Percentiles rank a stretch among this genome's conserved stretches.
Evolutionary conservation across 2,797 vertebrate species (phyloP).

Genomic region (Danio choprae): DNA sequence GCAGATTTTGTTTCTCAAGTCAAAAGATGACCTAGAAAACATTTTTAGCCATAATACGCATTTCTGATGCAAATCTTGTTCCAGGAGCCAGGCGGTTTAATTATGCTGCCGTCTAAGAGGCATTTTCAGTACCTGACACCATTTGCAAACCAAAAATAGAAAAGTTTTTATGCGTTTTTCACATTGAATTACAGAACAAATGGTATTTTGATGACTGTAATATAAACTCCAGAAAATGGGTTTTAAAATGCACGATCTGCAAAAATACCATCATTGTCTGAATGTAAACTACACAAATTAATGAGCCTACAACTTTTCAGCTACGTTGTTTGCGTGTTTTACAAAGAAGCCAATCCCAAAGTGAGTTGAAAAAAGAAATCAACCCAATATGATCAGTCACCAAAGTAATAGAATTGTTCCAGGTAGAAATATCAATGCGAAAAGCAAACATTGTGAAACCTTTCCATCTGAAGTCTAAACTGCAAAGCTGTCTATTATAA

Average conservation of each 20-base stretch:
- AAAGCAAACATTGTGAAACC: background rate
- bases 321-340: background rate
- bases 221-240: too few relatives aligned
- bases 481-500: background rate
- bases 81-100: background rate
- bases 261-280: too few relatives aligned
- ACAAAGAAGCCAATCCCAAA: background rate
- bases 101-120: background rate
- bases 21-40: constrained; percentile 28
- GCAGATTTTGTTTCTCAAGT: constrained; percentile 4
- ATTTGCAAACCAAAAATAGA: too few relatives aligned
- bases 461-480: constrained; percentile 12
- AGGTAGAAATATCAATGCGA: background rate
- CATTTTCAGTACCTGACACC: background rate
- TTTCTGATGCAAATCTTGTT: constrained; percentile 1
- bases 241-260: too few relatives aligned
- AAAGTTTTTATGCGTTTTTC: too few relatives aligned
- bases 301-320: background rate
- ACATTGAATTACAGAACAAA: too few relatives aligned
- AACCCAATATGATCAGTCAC: background rate
- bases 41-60: constrained; percentile 9
- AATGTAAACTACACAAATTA: too few relatives aligned
- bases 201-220: too few relatives aligned
- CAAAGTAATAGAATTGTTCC: background rate
- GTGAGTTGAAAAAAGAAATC: background rate